These are phyloP conservation scores for Strigops habroptila DNA, from an alignment of 2,113 vertebrate genomes.

Conservation along the genomic window DNA sequence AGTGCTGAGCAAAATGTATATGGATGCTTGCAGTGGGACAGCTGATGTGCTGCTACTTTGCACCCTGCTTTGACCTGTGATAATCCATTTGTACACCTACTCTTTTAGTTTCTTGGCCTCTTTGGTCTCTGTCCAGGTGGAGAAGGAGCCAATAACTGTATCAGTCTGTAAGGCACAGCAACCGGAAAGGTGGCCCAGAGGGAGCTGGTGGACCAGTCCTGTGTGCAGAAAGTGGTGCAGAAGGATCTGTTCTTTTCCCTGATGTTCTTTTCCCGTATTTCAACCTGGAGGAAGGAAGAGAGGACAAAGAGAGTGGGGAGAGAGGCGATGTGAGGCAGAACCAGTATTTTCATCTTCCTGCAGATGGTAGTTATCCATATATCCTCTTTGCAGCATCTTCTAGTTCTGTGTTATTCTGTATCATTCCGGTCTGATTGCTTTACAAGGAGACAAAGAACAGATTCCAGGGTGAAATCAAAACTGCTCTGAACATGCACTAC, in stretches of 20 bases:
- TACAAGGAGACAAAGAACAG: not conserved
- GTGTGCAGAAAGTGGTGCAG: not conserved
- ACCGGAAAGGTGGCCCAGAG: too few relatives aligned
- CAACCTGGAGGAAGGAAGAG: not conserved
- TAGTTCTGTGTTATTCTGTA: not conserved
- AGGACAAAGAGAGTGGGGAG: not conserved
- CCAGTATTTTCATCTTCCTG: not conserved
- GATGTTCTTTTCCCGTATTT: rapidly evolving
- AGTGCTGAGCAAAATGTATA: not conserved
- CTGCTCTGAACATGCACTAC: not conserved
- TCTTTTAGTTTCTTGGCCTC: not conserved
- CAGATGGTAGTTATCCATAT: not conserved
- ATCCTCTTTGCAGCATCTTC: not conserved
- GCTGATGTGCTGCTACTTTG: not conserved
- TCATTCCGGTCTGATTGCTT: not conserved
- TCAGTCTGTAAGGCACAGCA: not conserved
- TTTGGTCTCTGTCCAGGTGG: not conserved
- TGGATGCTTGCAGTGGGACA: not conserved
- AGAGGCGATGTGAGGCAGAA: not conserved
- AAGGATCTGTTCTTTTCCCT: not conserved
- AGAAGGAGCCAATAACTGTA: not conserved
- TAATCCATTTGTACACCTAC: rapidly evolving
- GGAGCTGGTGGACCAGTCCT: not conserved
- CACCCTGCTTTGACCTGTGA: not conserved
- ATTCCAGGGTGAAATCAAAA: not conserved